Base-by-base conservation (phyloP, 2,113 vertebrate species). In the Cynoglossus semilaevis region DNA sequence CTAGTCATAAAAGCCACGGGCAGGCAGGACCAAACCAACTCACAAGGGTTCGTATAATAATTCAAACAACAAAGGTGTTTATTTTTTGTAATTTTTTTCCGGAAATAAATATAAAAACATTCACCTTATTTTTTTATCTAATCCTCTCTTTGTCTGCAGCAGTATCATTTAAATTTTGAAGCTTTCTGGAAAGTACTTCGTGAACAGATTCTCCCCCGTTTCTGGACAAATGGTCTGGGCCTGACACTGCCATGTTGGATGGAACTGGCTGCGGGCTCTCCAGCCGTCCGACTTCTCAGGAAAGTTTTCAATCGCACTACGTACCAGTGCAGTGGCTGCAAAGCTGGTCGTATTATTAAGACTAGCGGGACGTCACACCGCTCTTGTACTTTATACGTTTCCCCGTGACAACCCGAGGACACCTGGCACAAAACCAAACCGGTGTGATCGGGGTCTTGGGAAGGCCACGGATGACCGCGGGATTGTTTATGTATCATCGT, bases 241-340 rank as follows among this genome's bases (percentile, higher is more conserved):
- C 88, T 52, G 1, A 29, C 67, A 76, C 92, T 93, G 94, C 94
- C 92, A 94, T 95, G 93, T 95, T 96, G 93, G 91, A 93, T 92
- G 80, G 85, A 88, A 75, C 84, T 66, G 77, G 62, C 76, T 83
- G 38, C 15, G 70, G 42, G 73, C 75, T 79, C 63, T 86, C 37
- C 63, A 75, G 74, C 65, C 56, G 60, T 35, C 40, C 76, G 85
- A 90, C 86, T 91, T 90, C 78, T 73, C 78, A 80, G 83, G 80
- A 91, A 91, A 90, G 77, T 90, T 91, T 82, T 83, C 49, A 15
- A 56, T 29, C 45, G 17, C 79, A 68, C 76, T 51, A 45, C 17
- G 62, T 72, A 74, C 63, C 62, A 15, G 49, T 57, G 7, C 56
- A 9, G 40, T 42, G 62, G 51, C 60, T 41, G 61, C 47, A 50